A percentile compares a stretch with the other conserved stretches of the same genome.
Conservation (phyloP, 2,797 vertebrate genomes). For the Onychomys leucogaster region DNA sequence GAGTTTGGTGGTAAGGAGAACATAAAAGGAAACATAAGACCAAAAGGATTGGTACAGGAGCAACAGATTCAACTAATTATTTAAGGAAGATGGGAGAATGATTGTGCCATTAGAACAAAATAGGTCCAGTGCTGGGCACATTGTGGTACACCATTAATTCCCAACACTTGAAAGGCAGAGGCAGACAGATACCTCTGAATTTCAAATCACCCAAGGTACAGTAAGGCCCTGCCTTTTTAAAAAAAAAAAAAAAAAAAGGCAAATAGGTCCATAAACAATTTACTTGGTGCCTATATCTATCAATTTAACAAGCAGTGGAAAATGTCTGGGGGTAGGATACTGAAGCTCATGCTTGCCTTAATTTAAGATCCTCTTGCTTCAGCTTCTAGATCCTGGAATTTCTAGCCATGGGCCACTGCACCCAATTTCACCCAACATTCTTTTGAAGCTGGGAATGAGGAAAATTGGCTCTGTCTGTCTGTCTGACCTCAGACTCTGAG, state of each 20-base stretch:
- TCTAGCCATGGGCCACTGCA: neutral
- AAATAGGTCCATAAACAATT: neutral
- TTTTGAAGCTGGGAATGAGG: neutral
- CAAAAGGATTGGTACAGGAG: neutral
- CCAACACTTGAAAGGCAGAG: neutral
- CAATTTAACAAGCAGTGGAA: neutral
- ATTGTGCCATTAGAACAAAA: neutral
- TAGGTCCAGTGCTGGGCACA: neutral
- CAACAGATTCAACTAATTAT: neutral
- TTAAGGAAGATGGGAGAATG: conserved; percentile 1
- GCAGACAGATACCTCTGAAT: neutral
- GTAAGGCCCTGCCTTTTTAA: neutral
- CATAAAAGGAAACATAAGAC: conserved; percentile 9
- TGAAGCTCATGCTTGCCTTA: neutral
- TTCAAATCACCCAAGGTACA: neutral
- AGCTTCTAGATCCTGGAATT: neutral
- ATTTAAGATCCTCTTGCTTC: neutral
- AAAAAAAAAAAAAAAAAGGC: neutral
- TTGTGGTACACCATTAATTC: neutral
- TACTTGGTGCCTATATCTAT: neutral
- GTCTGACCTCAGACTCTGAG: neutral
- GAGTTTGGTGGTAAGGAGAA: neutral
- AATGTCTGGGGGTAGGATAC: neutral
- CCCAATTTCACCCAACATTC: neutral
- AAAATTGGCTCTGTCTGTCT: too few relatives aligned